phyloP scores from a whole-genome alignment of 2,113 vertebrate species.

The Myanophis thanlyinensis region DNA sequence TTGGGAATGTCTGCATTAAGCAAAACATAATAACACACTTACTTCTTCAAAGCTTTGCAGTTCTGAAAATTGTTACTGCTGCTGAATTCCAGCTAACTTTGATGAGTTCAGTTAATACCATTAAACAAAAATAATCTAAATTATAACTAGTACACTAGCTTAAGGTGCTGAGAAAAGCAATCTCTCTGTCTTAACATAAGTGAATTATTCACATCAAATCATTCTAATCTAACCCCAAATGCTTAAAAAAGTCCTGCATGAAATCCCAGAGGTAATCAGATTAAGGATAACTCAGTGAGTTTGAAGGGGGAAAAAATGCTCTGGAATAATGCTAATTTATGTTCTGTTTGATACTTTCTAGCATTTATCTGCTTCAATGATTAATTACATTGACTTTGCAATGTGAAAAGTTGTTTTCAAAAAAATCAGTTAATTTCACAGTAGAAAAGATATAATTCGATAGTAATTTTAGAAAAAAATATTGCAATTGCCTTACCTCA shows the following conservation, averaged over 20 bases:
- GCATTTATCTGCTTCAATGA: neutral
- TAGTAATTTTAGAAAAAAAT: neutral
- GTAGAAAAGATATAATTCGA: neutral
- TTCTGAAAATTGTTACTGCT: neutral
- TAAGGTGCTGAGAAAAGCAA: slow-evolving; percentile 7
- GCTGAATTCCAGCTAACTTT: neutral
- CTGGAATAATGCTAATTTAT: slow-evolving; percentile 6
- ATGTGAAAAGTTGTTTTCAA: neutral
- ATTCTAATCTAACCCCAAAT: slow-evolving; percentile 20
- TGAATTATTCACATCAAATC: slow-evolving; percentile 29
- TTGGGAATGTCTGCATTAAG: neutral
- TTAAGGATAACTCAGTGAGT: slow-evolving; percentile 11
- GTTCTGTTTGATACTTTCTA: neutral
- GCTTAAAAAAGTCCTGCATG: slow-evolving; percentile 5
- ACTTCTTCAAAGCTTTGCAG: neutral
- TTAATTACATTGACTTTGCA: neutral
- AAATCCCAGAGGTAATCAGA: slow-evolving; percentile 8
- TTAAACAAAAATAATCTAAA: neutral
- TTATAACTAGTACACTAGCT: neutral
- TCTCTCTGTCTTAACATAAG: neutral
- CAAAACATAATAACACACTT: neutral
- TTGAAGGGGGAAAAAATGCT: neutral
- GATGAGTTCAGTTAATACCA: neutral
- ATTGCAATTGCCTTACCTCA: neutral
- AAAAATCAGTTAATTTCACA: neutral